Evolutionary conservation across 2,797 vertebrate species (phyloP).

Genomic region (Anas georgica): DNA sequence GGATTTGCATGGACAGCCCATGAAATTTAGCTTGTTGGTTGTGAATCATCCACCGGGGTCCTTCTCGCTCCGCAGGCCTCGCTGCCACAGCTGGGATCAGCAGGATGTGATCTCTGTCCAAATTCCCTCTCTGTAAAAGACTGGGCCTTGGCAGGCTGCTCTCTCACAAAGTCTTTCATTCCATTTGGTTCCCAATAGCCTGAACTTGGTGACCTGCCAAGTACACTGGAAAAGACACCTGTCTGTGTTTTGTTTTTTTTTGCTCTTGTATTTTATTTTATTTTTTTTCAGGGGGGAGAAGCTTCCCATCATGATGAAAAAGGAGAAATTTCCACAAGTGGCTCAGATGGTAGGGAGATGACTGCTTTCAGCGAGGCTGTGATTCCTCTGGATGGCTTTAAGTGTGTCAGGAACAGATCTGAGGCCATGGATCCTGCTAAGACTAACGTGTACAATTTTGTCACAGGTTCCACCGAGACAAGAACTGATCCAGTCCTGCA

Average conservation of each 20-base stretch:
- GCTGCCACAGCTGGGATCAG: conserved; percentile 51
- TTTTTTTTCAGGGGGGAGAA: not conserved
- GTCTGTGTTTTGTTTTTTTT: not conserved
- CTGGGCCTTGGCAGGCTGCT: conserved; percentile 40
- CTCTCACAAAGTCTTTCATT: conserved; percentile 3
- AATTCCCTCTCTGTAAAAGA: not conserved
- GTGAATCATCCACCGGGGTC: not conserved
- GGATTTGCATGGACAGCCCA: not conserved
- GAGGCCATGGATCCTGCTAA: not conserved
- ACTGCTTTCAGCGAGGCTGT: not conserved
- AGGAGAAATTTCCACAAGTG: not conserved
- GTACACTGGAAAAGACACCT: conserved; percentile 33
- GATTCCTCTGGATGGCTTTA: not conserved
- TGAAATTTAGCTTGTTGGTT: not conserved
- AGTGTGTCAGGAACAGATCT: not conserved
- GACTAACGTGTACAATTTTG: not conserved
- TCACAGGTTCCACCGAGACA: not conserved
- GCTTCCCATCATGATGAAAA: not conserved
- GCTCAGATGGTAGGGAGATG: not conserved
- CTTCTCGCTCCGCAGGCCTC: not conserved
- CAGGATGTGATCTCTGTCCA: conserved; percentile 56
- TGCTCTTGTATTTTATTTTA: too few species aligned
- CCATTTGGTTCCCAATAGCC: conserved; percentile 12
- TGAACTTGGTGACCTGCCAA: conserved; percentile 24
- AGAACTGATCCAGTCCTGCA: not conserved